Conservation (phyloP, 1,140 invertebrate genomes). For the Zaprionus vittiger region DNA sequence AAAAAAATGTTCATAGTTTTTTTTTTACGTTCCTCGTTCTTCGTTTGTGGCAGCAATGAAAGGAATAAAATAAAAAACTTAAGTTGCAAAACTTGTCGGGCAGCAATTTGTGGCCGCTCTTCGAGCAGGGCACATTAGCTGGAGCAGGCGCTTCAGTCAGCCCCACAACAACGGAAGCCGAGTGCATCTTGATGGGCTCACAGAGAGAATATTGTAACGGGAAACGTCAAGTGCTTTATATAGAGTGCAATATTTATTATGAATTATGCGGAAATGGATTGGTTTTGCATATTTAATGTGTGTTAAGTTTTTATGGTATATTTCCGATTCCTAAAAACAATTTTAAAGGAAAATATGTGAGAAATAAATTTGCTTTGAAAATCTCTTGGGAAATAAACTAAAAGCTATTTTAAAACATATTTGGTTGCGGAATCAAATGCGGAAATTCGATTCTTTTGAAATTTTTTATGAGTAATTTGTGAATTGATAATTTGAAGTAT, state of each 20-base stretch:
- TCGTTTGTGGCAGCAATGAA: conserved; percentile 10
- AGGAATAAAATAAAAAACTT: conserved; percentile 30
- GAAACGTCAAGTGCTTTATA: not conserved
- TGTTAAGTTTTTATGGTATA: not conserved
- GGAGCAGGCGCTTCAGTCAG: not conserved
- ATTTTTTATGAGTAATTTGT: not conserved
- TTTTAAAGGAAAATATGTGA: not conserved
- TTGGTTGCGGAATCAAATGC: too few relatives aligned
- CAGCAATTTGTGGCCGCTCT: conserved; percentile 29
- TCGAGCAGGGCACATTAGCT: conserved; percentile 14
- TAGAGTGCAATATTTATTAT: not conserved
- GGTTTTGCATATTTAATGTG: not conserved
- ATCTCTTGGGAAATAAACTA: not conserved
- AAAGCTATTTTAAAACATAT: too few relatives aligned
- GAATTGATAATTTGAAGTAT: not conserved
- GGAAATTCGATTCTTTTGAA: not conserved
- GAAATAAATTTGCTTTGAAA: not conserved
- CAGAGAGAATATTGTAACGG: not conserved
- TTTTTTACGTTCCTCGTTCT: not conserved
- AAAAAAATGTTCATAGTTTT: conserved; percentile 1
- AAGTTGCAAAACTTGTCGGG: conserved; percentile 49
- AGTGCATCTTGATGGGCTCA: not conserved
- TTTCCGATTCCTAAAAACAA: not conserved
- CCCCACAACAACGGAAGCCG: not conserved
- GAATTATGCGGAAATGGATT: not conserved